These are phyloP conservation scores for Ichneumoninae sp. DNA, from an alignment of 2,888 invertebrate genomes.

Conservation along the genomic window DNA sequence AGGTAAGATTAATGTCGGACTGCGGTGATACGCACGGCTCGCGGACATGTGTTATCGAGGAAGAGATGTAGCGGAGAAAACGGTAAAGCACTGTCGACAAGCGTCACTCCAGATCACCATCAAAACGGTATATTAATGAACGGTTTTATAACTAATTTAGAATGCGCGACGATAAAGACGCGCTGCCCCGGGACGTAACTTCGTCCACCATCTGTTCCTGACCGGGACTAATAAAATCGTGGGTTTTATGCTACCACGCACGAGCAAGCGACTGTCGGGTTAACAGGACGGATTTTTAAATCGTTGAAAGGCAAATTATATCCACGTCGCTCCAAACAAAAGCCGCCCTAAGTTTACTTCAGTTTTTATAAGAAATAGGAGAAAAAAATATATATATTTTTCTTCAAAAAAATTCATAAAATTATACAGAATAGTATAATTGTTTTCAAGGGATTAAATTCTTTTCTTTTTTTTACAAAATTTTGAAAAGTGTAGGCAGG, in stretches of 20 bases:
- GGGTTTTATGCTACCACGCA: slow-evolving; percentile 4
- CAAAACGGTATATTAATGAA: slow-evolving; percentile 58
- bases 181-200: slow-evolving; percentile 1
- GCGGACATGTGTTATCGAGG: slow-evolving; percentile 30
- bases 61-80: slow-evolving; percentile 28
- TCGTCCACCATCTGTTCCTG: slow-evolving; percentile 44
- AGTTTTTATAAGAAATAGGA: too few relatives aligned
- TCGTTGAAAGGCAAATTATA: not conserved
- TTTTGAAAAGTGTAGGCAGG: too few relatives aligned
- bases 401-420: too few relatives aligned
- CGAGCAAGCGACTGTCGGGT: not conserved
- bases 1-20: not conserved
- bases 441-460: too few relatives aligned
- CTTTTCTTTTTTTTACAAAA: too few relatives aligned
- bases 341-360: not conserved
- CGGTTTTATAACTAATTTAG: slow-evolving; percentile 47
- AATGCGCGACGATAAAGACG: slow-evolving; percentile 13
- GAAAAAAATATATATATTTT: too few relatives aligned
- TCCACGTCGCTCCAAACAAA: not conserved
- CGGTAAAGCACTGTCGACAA: slow-evolving; percentile 57
- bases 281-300: not conserved
- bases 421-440: too few relatives aligned
- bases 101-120: slow-evolving; percentile 46
- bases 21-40: not conserved
- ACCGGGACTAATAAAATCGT: slow-evolving; percentile 12